Conservation (phyloP, 2,888 invertebrate genomes). For the Drosophila phalerata region DNA sequence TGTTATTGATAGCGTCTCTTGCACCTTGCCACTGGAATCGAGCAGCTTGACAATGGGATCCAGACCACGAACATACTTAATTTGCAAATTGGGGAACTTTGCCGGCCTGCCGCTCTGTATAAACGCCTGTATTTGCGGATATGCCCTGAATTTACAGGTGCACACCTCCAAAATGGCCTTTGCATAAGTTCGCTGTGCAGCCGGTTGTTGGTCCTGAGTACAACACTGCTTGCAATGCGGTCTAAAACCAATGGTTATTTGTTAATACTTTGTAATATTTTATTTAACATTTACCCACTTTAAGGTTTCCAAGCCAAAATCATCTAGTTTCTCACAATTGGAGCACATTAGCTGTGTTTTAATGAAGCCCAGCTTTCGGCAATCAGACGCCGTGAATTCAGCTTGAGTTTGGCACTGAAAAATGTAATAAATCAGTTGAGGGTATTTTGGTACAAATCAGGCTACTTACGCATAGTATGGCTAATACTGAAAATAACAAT, state of each 20-base stretch:
- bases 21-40: conserved; percentile 93
- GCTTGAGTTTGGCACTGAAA: conserved; percentile 71
- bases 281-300: conserved; percentile 65
- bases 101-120: conserved; percentile 96
- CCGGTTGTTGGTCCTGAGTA: conserved; percentile 89
- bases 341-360: conserved; percentile 94
- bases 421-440: background rate
- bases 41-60: conserved; percentile 97
- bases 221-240: conserved; percentile 91
- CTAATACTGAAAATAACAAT: conserved; percentile 40
- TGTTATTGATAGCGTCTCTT: conserved; percentile 96
- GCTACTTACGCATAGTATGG: conserved; percentile 48
- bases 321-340: conserved; percentile 93
- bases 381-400: conserved; percentile 92
- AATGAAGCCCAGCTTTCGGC: conserved; percentile 93
- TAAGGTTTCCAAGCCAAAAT: conserved; percentile 86
- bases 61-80: conserved; percentile 96
- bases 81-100: conserved; percentile 95
- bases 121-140: conserved; percentile 99
- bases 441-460: accelerated
- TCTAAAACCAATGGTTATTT: conserved; percentile 71
- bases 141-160: conserved; percentile 98
- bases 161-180: conserved; percentile 98
- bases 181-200: conserved; percentile 92
- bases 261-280: background rate